Evolutionary conservation across 2,113 vertebrate species (phyloP).

Genomic region (Bubo bubo): DNA sequence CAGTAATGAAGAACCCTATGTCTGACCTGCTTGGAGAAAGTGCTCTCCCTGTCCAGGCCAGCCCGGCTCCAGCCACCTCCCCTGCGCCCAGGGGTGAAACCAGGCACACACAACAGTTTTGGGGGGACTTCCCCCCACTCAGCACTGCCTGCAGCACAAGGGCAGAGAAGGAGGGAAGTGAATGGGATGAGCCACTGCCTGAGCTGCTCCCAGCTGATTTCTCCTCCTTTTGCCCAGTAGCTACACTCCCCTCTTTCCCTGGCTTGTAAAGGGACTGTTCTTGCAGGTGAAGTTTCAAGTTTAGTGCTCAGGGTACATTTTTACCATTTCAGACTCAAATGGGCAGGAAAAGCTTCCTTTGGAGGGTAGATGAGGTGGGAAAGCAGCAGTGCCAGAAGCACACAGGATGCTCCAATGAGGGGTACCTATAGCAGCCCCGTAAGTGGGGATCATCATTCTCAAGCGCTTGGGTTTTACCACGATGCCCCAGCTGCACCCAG

Average conservation of each 20-base stretch:
- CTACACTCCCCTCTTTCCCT: background rate
- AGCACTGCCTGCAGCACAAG: background rate
- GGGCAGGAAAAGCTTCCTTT: background rate
- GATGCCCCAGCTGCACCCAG: rapidly evolving
- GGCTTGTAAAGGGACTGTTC: background rate
- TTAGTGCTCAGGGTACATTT: background rate
- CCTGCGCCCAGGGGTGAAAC: background rate
- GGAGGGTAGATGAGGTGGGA: background rate
- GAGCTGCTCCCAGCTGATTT: background rate
- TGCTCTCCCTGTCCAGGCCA: background rate
- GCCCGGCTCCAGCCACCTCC: background rate
- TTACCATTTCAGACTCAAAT: background rate
- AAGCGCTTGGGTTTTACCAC: rapidly evolving
- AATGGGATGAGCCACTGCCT: rapidly evolving
- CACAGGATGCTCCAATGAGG: rapidly evolving
- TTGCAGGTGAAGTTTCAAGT: too few species aligned
- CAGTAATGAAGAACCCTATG: background rate
- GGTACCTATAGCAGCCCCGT: background rate
- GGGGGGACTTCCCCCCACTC: background rate
- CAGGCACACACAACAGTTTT: background rate
- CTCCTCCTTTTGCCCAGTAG: background rate
- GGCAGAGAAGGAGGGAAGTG: too few species aligned
- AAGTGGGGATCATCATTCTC: background rate
- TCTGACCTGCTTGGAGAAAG: background rate
- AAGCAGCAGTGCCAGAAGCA: background rate